phyloP scores from a whole-genome alignment of 2,888 invertebrate genomes.

The Candidula unifasciata region DNA sequence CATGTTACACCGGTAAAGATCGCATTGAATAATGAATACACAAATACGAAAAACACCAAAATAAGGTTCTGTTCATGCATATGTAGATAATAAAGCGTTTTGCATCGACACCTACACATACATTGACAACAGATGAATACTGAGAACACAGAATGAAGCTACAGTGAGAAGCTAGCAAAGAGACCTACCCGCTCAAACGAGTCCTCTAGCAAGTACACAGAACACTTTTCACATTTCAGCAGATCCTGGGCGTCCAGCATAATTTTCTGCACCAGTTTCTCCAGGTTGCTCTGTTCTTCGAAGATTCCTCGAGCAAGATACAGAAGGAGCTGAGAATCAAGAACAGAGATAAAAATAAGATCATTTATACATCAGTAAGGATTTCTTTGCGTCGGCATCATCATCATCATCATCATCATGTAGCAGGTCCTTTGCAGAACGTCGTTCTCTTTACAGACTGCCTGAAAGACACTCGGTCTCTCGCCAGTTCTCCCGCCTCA shows the following conservation, averaged over 20 bases:
- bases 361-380: too few species aligned
- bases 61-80: background rate
- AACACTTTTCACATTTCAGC: constrained; percentile 93
- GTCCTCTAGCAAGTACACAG: constrained; percentile 84
- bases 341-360: background rate
- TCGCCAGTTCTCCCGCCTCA: too few species aligned
- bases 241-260: constrained; percentile 96
- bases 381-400: too few species aligned
- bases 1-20: background rate
- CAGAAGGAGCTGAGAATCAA: constrained; percentile 85
- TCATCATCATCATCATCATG: too few species aligned
- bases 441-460: too few species aligned
- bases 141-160: background rate
- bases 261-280: constrained; percentile 96
- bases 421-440: too few species aligned
- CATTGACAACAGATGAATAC: background rate
- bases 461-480: too few species aligned
- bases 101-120: too few species aligned
- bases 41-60: background rate
- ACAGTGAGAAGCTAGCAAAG: background rate
- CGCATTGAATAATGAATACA: background rate
- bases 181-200: constrained; percentile 59
- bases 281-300: constrained; percentile 95
- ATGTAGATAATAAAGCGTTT: background rate
- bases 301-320: constrained; percentile 95